These are phyloP conservation scores for Scaptomyza cyrtandrae DNA, from an alignment of 2,888 invertebrate genomes.

Conservation along the genomic window DNA sequence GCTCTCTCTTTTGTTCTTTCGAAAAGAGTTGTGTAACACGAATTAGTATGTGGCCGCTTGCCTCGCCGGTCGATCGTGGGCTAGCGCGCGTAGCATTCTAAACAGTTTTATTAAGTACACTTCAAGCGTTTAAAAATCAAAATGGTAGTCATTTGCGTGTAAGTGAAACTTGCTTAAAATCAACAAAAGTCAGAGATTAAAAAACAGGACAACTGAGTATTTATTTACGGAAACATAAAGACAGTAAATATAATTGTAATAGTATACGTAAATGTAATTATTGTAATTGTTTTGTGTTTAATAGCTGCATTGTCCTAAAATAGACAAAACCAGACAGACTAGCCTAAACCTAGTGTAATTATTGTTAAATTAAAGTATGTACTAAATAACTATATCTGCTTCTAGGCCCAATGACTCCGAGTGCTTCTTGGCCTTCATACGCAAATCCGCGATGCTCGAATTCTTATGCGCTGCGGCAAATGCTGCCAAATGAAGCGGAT, in stretches of 20 bases:
- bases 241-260: constrained; percentile 39
- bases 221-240: constrained; percentile 51
- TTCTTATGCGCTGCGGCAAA: constrained; percentile 93
- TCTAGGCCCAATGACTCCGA: constrained; percentile 91
- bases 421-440: constrained; percentile 96
- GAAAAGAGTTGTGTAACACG: no score
- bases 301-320: constrained; percentile 52
- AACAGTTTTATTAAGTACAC: no score
- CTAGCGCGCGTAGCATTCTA: no score
- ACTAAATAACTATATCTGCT: constrained; percentile 75
- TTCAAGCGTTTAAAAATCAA: no score
- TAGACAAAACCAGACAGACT: constrained; percentile 42
- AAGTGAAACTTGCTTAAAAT: not conserved
- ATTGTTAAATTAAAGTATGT: constrained; percentile 21
- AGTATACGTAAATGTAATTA: constrained; percentile 50
- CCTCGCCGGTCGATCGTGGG: no score
- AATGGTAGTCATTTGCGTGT: no score
- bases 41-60: no score
- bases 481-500: constrained; percentile 91
- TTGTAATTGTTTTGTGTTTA: constrained; percentile 37
- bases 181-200: constrained; percentile 1
- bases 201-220: constrained; percentile 58
- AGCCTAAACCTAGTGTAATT: constrained; percentile 31
- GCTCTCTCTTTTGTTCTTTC: no score
- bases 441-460: constrained; percentile 96